Evolutionary conservation across 2,113 vertebrate species (phyloP).

Genomic region (Solea senegalensis): DNA sequence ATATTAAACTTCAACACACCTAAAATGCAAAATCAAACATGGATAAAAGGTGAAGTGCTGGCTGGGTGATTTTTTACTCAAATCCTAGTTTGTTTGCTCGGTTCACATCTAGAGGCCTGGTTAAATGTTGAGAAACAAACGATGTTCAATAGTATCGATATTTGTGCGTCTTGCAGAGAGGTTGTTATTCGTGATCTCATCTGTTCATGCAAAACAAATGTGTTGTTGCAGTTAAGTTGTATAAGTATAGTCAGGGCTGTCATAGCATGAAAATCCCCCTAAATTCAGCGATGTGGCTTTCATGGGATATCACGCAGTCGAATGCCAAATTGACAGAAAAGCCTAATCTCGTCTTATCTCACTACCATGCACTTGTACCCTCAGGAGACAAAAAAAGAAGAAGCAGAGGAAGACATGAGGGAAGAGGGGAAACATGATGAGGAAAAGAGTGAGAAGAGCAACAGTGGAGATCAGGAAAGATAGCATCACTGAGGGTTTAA

Average conservation of each 20-base stretch:
- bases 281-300: slow-evolving; percentile 20
- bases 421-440: background rate
- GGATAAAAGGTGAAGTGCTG: too few relatives aligned
- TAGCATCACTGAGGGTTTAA: slow-evolving; percentile 8
- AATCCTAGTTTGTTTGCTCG: too few relatives aligned
- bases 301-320: slow-evolving; percentile 11
- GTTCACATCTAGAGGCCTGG: too few relatives aligned
- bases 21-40: too few relatives aligned
- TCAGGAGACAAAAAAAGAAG: slow-evolving; percentile 17
- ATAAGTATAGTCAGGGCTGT: background rate
- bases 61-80: too few relatives aligned
- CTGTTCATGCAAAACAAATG: background rate
- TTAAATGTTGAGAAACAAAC: too few relatives aligned
- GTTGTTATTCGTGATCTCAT: too few relatives aligned
- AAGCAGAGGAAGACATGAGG: slow-evolving; percentile 3
- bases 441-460: background rate
- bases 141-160: background rate
- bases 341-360: slow-evolving; percentile 31
- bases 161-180: background rate
- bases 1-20: too few relatives aligned
- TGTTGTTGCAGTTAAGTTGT: background rate
- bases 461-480: slow-evolving; percentile 14
- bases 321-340: slow-evolving; percentile 23
- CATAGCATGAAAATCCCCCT: slow-evolving; percentile 4
- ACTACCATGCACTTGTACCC: slow-evolving; percentile 14